These are phyloP conservation scores for Takifugu bimaculatus DNA, from an alignment of 2,113 vertebrate species.

Conservation along the genomic window DNA sequence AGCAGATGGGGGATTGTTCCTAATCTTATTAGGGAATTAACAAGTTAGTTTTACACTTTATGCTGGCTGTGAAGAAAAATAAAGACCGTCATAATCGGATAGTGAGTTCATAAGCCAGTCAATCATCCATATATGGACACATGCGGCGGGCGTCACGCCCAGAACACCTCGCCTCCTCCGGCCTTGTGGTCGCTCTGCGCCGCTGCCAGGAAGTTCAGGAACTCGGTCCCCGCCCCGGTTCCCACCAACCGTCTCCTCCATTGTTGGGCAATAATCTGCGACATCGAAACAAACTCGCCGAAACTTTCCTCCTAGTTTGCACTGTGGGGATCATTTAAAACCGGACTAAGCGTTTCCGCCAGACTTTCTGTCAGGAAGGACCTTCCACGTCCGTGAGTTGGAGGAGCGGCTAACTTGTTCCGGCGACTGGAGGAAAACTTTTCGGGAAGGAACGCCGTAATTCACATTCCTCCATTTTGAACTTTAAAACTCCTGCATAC, in stretches of 20 bases:
- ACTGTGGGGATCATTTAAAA: too few species aligned
- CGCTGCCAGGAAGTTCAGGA: constrained; percentile 62
- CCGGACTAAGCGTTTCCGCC: not conserved
- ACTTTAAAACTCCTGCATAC: constrained; percentile 61
- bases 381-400: not conserved
- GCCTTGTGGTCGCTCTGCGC: constrained; percentile 38
- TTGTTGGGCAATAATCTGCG: constrained; percentile 61
- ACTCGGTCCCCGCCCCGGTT: constrained; percentile 61
- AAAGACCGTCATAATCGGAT: not conserved
- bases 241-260: constrained; percentile 27
- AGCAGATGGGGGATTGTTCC: too few species aligned
- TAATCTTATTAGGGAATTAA: too few species aligned
- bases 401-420: not conserved
- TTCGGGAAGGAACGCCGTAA: constrained; percentile 51
- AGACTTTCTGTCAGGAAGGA: not conserved
- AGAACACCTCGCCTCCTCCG: constrained; percentile 44
- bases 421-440: constrained; percentile 55
- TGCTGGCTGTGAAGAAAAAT: not conserved
- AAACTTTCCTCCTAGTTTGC: constrained; percentile 42
- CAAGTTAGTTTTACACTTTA: too few species aligned
- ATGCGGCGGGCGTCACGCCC: constrained; percentile 41
- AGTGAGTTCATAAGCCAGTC: not conserved
- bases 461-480: constrained; percentile 78
- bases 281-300: constrained; percentile 49
- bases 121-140: constrained; percentile 65